Evolutionary conservation across 2,888 invertebrate genomes (phyloP).

Genomic region (Julus scanicus): DNA sequence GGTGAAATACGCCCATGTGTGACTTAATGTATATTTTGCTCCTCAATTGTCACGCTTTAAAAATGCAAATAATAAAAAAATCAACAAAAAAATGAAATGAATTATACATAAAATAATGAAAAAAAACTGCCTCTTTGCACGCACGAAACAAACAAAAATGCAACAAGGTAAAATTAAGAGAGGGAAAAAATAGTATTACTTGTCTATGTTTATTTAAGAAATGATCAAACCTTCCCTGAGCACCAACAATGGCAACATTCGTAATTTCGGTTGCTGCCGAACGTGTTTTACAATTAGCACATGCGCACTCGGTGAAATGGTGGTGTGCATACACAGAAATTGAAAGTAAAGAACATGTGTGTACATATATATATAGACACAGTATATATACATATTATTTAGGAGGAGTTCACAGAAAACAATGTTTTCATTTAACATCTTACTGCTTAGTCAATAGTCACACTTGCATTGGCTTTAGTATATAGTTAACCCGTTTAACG

Average conservation of each 20-base stretch:
- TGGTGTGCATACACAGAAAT: conserved; percentile 42
- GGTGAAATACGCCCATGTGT: not conserved
- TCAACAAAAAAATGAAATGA: not conserved
- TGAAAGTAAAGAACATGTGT: not conserved
- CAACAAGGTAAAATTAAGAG: not conserved
- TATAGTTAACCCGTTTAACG: no score
- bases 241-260: conserved; percentile 30
- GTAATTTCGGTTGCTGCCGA: conserved; percentile 12
- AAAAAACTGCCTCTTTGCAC: not conserved
- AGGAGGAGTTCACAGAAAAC: not conserved
- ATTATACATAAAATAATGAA: not conserved
- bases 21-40: conserved; percentile 20
- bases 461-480: not conserved
- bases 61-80: conserved; percentile 11
- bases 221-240: conserved; percentile 38
- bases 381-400: not conserved
- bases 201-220: conserved; percentile 35
- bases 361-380: not conserved
- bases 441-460: conserved; percentile 30
- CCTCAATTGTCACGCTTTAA: not conserved
- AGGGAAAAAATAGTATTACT: not conserved
- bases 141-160: not conserved
- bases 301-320: conserved; percentile 39
- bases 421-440: not conserved
- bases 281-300: conserved; percentile 32